Percentiles rank a stretch among this genome's conserved stretches.
Evolutionary conservation across 1,140 invertebrate genomes (phyloP).

Genomic region (Eurytemora carolleeae): DNA sequence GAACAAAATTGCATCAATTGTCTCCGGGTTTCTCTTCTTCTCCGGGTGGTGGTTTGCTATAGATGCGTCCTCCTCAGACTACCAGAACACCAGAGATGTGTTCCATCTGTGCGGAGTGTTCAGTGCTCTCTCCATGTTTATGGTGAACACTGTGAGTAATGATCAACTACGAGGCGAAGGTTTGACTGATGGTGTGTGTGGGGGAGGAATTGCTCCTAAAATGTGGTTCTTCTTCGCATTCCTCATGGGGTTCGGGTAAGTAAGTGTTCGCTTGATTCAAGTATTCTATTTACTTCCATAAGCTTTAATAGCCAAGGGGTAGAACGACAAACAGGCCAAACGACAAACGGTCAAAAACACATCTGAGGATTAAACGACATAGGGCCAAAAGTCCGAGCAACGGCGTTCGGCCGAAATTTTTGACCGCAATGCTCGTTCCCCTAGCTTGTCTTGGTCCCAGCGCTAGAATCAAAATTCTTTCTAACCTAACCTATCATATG

Average conservation of each 20-base stretch:
- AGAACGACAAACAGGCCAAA: too few species aligned
- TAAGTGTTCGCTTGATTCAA: too few species aligned
- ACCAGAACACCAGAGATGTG: constrained; percentile 37
- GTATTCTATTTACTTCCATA: too few species aligned
- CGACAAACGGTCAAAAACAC: too few species aligned
- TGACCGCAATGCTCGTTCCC: too few species aligned
- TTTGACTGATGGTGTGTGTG: constrained; percentile 55
- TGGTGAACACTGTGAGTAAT: constrained; percentile 94
- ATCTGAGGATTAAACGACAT: too few species aligned
- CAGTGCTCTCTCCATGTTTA: constrained; percentile 77
- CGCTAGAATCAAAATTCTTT: too few species aligned
- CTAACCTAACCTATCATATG: too few species aligned
- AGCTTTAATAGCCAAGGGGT: too few species aligned
- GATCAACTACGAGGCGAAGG: constrained; percentile 69
- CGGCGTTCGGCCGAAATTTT: too few species aligned
- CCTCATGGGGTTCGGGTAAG: constrained; percentile 66
- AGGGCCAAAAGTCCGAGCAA: too few species aligned
- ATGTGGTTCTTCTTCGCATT: constrained; percentile 94
- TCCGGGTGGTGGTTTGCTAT: constrained; percentile 87
- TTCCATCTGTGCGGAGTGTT: constrained; percentile 87
- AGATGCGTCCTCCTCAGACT: constrained; percentile 65
- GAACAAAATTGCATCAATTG: constrained; percentile 59
- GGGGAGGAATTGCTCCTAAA: constrained; percentile 66
- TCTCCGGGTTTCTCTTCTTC: constrained; percentile 44
- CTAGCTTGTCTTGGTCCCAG: too few species aligned